Conservation (phyloP, 2,797 vertebrate genomes). For the Pagetopsis macropterus region DNA sequence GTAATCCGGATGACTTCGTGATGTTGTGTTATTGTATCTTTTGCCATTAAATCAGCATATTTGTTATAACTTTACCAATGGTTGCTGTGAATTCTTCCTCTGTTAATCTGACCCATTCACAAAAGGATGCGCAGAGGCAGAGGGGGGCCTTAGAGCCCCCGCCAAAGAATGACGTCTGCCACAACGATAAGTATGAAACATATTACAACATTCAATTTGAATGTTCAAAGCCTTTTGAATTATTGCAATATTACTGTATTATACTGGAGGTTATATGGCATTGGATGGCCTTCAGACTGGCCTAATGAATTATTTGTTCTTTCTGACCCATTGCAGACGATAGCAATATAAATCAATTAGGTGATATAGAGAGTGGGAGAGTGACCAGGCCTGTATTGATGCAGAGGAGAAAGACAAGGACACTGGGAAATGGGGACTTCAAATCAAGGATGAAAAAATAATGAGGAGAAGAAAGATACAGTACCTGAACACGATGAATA, state of each 20-base stretch:
- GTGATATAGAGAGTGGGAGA: slow-evolving; percentile 27
- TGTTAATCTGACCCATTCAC: too few species aligned
- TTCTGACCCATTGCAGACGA: slow-evolving; percentile 44
- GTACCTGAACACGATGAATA: neutral
- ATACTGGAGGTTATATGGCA: slow-evolving; percentile 20
- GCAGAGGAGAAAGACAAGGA: slow-evolving; percentile 40
- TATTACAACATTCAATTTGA: slow-evolving; percentile 26
- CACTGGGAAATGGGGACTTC: slow-evolving; percentile 36
- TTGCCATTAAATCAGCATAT: too few species aligned
- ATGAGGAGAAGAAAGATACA: neutral
- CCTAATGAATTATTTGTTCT: slow-evolving; percentile 44
- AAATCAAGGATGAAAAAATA: slow-evolving; percentile 9
- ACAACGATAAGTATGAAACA: slow-evolving; percentile 13
- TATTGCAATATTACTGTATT: slow-evolving; percentile 31
- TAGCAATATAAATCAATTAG: slow-evolving; percentile 56
- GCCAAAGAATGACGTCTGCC: too few species aligned
- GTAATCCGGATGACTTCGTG: too few species aligned
- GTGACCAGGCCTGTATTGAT: slow-evolving; percentile 38
- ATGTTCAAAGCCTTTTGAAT: slow-evolving; percentile 37
- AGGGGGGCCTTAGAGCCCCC: too few species aligned
- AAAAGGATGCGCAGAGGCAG: too few species aligned
- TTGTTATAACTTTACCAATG: too few species aligned
- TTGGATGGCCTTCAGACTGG: slow-evolving; percentile 50
- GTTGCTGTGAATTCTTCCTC: too few species aligned
- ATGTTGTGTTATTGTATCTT: too few species aligned